Conservation (phyloP, 2,113 vertebrate genomes). For the Cromileptes altivelis region DNA sequence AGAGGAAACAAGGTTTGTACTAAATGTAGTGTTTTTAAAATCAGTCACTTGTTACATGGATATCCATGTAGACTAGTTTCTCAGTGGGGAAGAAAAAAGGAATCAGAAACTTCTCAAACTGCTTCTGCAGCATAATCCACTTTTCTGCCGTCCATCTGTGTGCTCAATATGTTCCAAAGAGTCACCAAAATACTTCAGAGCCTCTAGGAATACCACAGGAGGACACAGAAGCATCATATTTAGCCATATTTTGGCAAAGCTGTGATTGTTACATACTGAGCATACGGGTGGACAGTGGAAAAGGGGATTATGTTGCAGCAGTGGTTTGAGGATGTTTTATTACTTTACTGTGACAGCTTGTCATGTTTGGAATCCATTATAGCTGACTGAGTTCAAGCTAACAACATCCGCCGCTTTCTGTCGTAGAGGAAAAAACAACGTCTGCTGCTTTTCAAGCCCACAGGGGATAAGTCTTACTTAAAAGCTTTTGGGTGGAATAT, state of each 20-base stretch:
- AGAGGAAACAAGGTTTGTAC: background rate
- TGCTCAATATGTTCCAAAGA: constrained; percentile 53
- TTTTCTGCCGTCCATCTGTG: constrained; percentile 47
- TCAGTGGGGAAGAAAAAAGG: background rate
- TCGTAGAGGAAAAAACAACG: background rate
- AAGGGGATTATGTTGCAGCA: constrained; percentile 37
- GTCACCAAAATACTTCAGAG: constrained; percentile 34
- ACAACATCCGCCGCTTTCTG: background rate
- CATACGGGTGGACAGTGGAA: constrained; percentile 1
- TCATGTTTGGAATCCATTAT: constrained; percentile 8
- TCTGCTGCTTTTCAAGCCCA: background rate
- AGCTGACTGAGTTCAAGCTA: constrained; percentile 11
- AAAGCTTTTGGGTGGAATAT: background rate
- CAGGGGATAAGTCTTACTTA: background rate
- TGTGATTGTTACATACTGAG: constrained; percentile 22
- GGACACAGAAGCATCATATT: constrained; percentile 26
- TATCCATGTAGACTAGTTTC: constrained; percentile 17
- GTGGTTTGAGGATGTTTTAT: constrained; percentile 11
- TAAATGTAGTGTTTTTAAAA: background rate
- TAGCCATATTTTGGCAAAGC: constrained; percentile 17
- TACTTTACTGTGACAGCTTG: constrained; percentile 9
- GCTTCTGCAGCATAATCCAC: constrained; percentile 45
- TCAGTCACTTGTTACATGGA: background rate
- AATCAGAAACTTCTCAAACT: constrained; percentile 30
- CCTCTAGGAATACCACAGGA: constrained; percentile 18